A percentile compares a stretch with the other conserved stretches of the same genome.
phyloP scores from a whole-genome alignment of 2,888 invertebrate species.

The Tenthredo mesomela region DNA sequence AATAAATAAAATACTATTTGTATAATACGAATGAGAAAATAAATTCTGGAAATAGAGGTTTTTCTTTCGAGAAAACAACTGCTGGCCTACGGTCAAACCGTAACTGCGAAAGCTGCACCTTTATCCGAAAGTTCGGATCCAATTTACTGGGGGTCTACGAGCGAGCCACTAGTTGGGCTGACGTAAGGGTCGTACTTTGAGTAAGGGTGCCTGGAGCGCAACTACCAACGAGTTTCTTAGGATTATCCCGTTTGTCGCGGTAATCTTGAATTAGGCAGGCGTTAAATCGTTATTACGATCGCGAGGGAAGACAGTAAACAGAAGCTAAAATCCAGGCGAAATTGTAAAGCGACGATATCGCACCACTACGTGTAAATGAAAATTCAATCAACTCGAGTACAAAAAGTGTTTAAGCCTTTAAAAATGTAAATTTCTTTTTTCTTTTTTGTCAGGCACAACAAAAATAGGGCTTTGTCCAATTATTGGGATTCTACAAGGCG shows the following conservation, averaged over 20 bases:
- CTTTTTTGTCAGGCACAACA: not conserved
- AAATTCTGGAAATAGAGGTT: not conserved
- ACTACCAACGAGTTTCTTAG: conserved; percentile 21
- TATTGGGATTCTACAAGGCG: not conserved
- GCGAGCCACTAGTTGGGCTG: conserved; percentile 8
- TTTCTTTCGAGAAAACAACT: not conserved
- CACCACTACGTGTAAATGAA: not conserved
- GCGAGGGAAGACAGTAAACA: conserved; percentile 19
- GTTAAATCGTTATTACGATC: conserved; percentile 35
- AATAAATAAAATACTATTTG: not conserved
- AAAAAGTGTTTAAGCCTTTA: not conserved
- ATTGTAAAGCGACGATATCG: not conserved
- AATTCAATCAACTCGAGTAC: not conserved
- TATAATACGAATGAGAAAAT: not conserved
- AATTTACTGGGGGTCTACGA: conserved; percentile 28
- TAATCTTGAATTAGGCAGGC: conserved; percentile 43
- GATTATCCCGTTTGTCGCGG: conserved; percentile 35
- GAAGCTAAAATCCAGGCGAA: not conserved
- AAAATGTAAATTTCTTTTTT: not conserved
- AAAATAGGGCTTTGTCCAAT: not conserved
- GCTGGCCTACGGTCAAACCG: not conserved
- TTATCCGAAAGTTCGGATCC: conserved; percentile 25
- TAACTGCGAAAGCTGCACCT: not conserved
- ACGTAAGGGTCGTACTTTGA: conserved; percentile 36
- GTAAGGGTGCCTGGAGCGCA: conserved; percentile 36